Percentiles rank a stretch among this genome's conserved stretches.
Evolutionary conservation across 2,888 invertebrate genomes (phyloP).

Genomic region (Cheilosia scutellata): DNA sequence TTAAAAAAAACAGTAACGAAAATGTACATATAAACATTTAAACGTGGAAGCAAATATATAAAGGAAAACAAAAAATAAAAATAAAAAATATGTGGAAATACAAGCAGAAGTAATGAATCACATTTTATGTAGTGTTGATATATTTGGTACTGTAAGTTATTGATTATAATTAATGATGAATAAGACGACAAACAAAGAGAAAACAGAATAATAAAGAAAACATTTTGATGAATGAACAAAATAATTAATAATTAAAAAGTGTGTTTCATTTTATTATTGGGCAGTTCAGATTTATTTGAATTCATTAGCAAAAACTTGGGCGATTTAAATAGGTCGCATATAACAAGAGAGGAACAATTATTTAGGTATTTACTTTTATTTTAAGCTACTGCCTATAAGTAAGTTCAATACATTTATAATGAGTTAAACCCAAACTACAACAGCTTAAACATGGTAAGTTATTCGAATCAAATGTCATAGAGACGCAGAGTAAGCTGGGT

Average conservation of each 20-base stretch:
- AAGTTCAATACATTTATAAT: too few relatives aligned
- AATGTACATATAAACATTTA: constrained; percentile 59
- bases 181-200: constrained; percentile 58
- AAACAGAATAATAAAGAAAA: constrained; percentile 27
- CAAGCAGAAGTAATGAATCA: constrained; percentile 50
- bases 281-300: too few relatives aligned
- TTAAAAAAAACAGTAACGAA: constrained; percentile 35
- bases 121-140: constrained; percentile 75
- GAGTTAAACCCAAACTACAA: too few relatives aligned
- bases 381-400: too few relatives aligned
- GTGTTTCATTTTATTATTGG: not conserved
- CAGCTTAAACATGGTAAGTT: too few relatives aligned
- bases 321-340: too few relatives aligned
- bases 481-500: too few relatives aligned
- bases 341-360: too few relatives aligned
- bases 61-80: constrained; percentile 20
- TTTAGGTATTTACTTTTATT: too few relatives aligned
- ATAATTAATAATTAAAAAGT: not conserved
- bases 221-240: constrained; percentile 51
- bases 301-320: too few relatives aligned
- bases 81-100: constrained; percentile 27
- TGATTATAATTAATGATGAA: constrained; percentile 66
- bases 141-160: constrained; percentile 76
- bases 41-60: constrained; percentile 40
- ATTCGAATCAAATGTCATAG: too few relatives aligned